These are phyloP conservation scores for Carpatolechia fugitivella DNA, from an alignment of 2,888 invertebrate species.

Conservation along the genomic window DNA sequence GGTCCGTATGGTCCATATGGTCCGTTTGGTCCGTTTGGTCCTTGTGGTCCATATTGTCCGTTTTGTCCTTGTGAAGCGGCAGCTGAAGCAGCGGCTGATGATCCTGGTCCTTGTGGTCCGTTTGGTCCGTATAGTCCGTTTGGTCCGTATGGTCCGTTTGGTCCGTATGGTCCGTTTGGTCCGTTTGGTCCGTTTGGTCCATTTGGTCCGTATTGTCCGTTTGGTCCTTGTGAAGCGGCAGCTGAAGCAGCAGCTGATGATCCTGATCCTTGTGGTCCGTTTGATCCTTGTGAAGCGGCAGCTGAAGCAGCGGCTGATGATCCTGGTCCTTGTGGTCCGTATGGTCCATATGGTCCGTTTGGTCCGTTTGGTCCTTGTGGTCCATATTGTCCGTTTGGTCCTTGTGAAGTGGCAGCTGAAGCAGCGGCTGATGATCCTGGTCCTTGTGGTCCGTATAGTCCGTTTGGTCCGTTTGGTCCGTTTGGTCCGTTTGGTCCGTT, in stretches of 20 bases:
- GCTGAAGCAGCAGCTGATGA: background rate
- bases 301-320: conserved; percentile 12
- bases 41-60: background rate
- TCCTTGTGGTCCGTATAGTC: conserved; percentile 4
- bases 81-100: conserved; percentile 11
- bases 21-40: background rate
- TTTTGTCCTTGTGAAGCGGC: conserved; percentile 7
- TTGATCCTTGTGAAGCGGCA: background rate
- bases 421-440: background rate
- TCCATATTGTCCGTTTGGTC: conserved; percentile 16
- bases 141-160: background rate
- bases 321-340: conserved; percentile 4
- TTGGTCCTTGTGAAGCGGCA: conserved; percentile 1
- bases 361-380: conserved; percentile 10
- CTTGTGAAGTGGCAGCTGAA: background rate
- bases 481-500: conserved; percentile 9
- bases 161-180: conserved; percentile 1
- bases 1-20: conserved; percentile 9
- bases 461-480: conserved; percentile 13
- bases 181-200: conserved; percentile 4
- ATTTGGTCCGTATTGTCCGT: too few species aligned
- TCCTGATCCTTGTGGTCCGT: conserved; percentile 9
- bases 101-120: conserved; percentile 4
- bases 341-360: conserved; percentile 11
- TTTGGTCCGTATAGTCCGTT: conserved; percentile 12